Conservation (phyloP, 1,140 invertebrate genomes). For the Copidosoma floridanum region DNA sequence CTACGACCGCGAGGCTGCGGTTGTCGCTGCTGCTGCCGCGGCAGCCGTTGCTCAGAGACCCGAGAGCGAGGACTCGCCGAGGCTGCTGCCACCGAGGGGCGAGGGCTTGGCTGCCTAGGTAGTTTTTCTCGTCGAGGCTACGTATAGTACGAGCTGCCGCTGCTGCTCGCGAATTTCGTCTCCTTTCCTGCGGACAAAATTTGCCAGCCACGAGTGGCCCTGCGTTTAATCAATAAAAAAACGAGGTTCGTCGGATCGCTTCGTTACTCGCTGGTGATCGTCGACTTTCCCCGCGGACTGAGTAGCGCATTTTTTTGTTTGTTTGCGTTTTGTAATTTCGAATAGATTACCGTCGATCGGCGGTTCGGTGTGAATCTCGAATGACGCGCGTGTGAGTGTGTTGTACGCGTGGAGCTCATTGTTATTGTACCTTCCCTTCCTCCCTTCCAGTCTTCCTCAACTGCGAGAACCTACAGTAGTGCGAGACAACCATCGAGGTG, state of each 20-base stretch:
- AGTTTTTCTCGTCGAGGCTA: too few relatives aligned
- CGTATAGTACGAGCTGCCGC: too few relatives aligned
- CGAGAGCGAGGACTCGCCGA: conserved; percentile 42
- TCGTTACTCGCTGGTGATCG: too few relatives aligned
- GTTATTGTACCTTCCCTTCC: too few relatives aligned
- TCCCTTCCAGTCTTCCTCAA: conserved; percentile 24
- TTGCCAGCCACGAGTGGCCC: too few relatives aligned
- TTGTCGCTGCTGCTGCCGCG: conserved; percentile 9
- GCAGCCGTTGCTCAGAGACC: conserved; percentile 25
- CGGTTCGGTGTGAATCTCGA: not conserved
- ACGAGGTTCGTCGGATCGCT: not conserved
- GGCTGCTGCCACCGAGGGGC: conserved; percentile 51
- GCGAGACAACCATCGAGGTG: not conserved
- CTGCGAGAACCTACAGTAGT: conserved; percentile 1
- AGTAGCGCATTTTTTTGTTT: conserved; percentile 17
- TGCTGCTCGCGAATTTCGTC: too few relatives aligned
- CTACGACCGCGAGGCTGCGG: conserved; percentile 27
- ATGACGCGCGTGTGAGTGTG: not conserved
- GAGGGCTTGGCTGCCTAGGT: conserved; percentile 58
- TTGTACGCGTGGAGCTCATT: not conserved
- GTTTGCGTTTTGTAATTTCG: not conserved
- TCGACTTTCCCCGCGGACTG: conserved; percentile 16
- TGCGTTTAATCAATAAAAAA: too few relatives aligned
- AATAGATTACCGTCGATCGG: not conserved
- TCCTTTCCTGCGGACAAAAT: too few relatives aligned